phyloP scores from a whole-genome alignment of 2,797 vertebrate genomes.

The Chelon auratus region DNA sequence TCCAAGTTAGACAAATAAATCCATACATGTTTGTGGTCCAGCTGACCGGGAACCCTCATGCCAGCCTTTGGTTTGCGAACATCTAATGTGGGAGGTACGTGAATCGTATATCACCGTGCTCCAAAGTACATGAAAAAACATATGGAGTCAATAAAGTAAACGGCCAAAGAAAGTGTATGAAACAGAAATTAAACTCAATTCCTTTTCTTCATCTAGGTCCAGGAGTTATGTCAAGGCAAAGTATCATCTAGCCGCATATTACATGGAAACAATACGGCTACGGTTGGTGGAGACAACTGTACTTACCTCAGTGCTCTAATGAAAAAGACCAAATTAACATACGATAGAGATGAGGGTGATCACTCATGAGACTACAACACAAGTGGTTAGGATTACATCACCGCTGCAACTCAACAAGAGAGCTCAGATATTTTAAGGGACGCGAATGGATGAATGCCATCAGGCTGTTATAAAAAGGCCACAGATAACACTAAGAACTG shows the following conservation, averaged over 20 bases:
- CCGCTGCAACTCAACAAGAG: constrained; percentile 42
- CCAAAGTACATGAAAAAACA: constrained; percentile 70
- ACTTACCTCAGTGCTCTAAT: constrained; percentile 48
- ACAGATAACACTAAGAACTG: constrained; percentile 7
- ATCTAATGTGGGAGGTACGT: constrained; percentile 61
- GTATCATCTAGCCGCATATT: constrained; percentile 36
- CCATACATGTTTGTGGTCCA: constrained; percentile 78
- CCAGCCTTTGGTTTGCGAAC: constrained; percentile 75
- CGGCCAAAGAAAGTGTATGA: constrained; percentile 54
- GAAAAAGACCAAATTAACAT: constrained; percentile 55
- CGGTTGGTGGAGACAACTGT: constrained; percentile 25
- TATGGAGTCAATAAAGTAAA: constrained; percentile 73
- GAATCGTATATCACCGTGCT: constrained; percentile 71
- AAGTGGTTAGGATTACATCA: constrained; percentile 75
- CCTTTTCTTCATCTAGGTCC: constrained; percentile 52
- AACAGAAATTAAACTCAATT: constrained; percentile 61
- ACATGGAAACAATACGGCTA: constrained; percentile 37
- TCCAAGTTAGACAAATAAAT: constrained; percentile 84
- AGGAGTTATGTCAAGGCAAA: constrained; percentile 40
- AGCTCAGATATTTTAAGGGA: constrained; percentile 71
- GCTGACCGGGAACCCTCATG: constrained; percentile 68
- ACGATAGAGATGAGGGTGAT: constrained; percentile 60
- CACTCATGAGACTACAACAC: constrained; percentile 63
- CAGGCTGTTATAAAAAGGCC: constrained; percentile 25
- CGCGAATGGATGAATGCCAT: constrained; percentile 45